phyloP scores from a whole-genome alignment of 1,140 invertebrate genomes.

The Drosophila nigrodunni region DNA sequence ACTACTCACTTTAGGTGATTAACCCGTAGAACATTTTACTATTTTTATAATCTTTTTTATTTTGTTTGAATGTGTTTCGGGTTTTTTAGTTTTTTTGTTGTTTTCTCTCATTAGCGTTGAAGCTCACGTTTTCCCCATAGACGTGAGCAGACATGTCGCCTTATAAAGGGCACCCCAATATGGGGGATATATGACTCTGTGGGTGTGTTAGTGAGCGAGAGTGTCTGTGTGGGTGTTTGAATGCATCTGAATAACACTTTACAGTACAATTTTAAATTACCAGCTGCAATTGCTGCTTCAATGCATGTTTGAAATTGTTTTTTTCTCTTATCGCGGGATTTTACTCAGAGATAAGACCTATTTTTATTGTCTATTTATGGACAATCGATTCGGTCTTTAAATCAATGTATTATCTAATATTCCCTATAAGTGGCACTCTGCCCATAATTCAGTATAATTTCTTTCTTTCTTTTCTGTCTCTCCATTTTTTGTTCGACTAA shows the following conservation, averaged over 20 bases:
- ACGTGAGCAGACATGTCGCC: conserved; percentile 32
- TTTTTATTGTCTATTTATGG: conserved; percentile 56
- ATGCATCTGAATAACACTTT: conserved; percentile 49
- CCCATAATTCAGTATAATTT: conserved; percentile 34
- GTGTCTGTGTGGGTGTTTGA: conserved; percentile 21
- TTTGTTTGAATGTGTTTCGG: conserved; percentile 19
- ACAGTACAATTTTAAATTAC: conserved; percentile 23
- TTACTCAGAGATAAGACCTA: conserved; percentile 24
- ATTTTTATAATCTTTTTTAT: conserved; percentile 37
- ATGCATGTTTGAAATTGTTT: not conserved
- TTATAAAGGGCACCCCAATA: conserved; percentile 5
- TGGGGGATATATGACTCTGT: not conserved
- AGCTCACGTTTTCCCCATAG: conserved; percentile 62
- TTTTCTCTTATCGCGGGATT: conserved; percentile 9
- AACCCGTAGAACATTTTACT: conserved; percentile 48
- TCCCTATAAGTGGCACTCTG: conserved; percentile 1
- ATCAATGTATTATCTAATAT: conserved; percentile 41
- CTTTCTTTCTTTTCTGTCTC: not conserved
- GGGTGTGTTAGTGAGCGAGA: not conserved
- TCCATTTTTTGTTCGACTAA: conserved; percentile 27
- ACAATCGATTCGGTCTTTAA: conserved; percentile 38
- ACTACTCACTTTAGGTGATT: conserved; percentile 39
- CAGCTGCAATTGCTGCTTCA: conserved; percentile 28
- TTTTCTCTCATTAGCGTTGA: conserved; percentile 61
- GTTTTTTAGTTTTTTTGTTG: conserved; percentile 33